Base-by-base conservation (phyloP, 2,797 vertebrate species). In the Lemur catta region DNA sequence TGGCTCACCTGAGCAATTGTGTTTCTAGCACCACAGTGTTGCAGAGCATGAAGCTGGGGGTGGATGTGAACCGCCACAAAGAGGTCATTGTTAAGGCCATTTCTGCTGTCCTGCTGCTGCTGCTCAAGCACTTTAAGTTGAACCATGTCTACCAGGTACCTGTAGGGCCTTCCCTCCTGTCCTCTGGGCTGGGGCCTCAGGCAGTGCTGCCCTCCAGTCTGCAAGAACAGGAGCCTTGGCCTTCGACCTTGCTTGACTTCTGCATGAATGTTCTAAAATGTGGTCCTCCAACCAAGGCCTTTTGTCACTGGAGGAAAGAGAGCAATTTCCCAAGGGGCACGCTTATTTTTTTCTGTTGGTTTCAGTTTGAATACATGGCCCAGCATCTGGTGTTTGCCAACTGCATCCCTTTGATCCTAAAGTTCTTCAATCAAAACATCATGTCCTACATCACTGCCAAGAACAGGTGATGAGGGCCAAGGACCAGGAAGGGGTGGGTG, bases 401-500 rank as follows among this genome's bases (percentile, higher is more conserved):
- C 98, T 99, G 99, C 97, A 99, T 99, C 96, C 99, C 99, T 0
- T 99, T 99, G 98, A 99, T 99, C 96, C 98, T 99, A 35, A 99
- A 99, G 98, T 99, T 99, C 98, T 99, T 99, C 99, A 99, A 99
- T 98, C 99, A 99, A 98, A 99, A 99, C 98, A 99, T 99, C 98
- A 99, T 99, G 99, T 99, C 99, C 50, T 99, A 99, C 98, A 99
- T 99, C 98, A 99, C 99, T n/a, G 99, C 99, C 92, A 99, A 99
- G 98, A 99, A 99, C 98, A 99, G 99, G 99, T 99, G 97, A 67
- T 48, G 13, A 38, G 82, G 41, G 3, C 24, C 38, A 48, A 72
- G 74, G 95, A n/a, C 57, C 52, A 50, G 84, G 72, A 65, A 69
- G 84, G 94, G 84, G 61, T n/a, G 28, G 59, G 46, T 35, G 0